Conservation (phyloP, 2,797 vertebrate genomes). For the Neostethus bicornis region DNA sequence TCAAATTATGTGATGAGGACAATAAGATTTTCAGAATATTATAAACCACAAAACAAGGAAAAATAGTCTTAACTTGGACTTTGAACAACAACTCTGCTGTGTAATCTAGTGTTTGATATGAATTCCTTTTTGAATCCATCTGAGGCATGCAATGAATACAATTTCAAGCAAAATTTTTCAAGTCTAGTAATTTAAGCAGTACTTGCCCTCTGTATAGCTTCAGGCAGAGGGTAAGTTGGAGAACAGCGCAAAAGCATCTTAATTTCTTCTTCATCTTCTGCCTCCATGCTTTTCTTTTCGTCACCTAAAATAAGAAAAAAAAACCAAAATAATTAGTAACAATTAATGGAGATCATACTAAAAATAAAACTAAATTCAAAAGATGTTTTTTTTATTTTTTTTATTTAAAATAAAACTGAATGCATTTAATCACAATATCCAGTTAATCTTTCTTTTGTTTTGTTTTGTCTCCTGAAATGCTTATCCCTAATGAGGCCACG, state of each 20-base stretch:
- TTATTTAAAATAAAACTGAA: no score
- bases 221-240: constrained; percentile 83
- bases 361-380: no score
- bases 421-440: no score
- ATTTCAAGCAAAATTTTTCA: constrained; percentile 6
- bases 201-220: constrained; percentile 87
- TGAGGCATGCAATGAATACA: neutral
- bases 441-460: no score
- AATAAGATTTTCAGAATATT: constrained; percentile 26
- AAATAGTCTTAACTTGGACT: constrained; percentile 39
- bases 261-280: constrained; percentile 63
- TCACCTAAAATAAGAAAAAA: constrained; percentile 63
- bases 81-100: constrained; percentile 24
- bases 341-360: no score
- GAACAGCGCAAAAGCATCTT: constrained; percentile 64
- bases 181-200: constrained; percentile 23
- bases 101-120: constrained; percentile 5
- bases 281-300: constrained; percentile 30
- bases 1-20: constrained; percentile 34
- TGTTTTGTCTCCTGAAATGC: no score
- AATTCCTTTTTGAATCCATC: neutral
- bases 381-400: no score
- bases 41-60: neutral
- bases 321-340: constrained; percentile 19
- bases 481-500: no score